Percentiles rank a stretch among this genome's conserved stretches.
Conservation (phyloP, 2,797 vertebrate genomes). For the Caiman crocodilus region DNA sequence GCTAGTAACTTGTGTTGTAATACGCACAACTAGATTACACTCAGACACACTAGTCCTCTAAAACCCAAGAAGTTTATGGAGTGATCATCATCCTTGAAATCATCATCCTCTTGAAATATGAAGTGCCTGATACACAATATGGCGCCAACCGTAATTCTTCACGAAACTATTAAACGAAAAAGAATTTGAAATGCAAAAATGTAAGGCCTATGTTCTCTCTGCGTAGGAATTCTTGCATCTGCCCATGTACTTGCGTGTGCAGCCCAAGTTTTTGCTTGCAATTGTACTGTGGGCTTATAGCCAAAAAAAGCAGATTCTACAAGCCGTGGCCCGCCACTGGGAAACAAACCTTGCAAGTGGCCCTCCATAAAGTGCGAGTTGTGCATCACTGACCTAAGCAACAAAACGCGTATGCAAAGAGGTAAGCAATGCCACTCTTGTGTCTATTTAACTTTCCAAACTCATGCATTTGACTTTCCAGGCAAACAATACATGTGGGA, state of each 20-base stretch:
- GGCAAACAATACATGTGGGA: not conserved
- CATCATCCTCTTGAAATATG: constrained; percentile 45
- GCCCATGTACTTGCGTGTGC: no score
- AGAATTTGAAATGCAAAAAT: no score
- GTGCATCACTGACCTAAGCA: no score
- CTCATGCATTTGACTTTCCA: not conserved
- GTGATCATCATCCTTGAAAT: constrained; percentile 33
- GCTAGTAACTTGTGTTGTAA: constrained; percentile 16
- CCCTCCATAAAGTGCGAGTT: not conserved
- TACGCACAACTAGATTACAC: constrained; percentile 39
- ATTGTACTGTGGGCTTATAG: no score
- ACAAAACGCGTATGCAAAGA: not conserved
- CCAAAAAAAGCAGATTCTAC: no score
- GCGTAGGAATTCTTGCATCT: no score
- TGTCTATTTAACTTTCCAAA: constrained; percentile 32
- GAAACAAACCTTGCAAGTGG: not conserved
- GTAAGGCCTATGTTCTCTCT: no score
- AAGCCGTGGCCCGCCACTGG: no score
- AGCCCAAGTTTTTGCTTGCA: no score
- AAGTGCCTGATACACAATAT: not conserved
- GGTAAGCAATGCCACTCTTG: not conserved
- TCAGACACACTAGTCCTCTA: constrained; percentile 35
- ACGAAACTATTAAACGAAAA: no score
- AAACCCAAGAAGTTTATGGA: constrained; percentile 51
- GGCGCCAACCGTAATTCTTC: no score